Evolutionary conservation across 1,140 invertebrate genomes (phyloP).

Genomic region (Cotesia chilonis): DNA sequence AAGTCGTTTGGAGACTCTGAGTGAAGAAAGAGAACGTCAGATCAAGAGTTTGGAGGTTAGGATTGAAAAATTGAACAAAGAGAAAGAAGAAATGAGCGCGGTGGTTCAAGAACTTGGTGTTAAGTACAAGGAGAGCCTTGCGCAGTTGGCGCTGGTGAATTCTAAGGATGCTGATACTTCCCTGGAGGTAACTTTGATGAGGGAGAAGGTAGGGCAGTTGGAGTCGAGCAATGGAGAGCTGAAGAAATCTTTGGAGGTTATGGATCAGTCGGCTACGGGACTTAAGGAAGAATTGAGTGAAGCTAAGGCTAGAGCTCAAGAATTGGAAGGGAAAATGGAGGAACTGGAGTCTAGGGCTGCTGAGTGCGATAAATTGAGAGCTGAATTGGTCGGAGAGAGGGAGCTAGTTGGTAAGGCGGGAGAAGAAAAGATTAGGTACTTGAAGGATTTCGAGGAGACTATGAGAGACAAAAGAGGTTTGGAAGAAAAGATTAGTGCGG

Average conservation of each 20-base stretch:
- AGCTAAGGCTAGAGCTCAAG: not conserved
- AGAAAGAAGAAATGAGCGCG: not conserved
- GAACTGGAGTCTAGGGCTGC: not conserved
- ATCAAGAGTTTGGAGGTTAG: constrained; percentile 21
- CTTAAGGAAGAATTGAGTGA: too few species aligned
- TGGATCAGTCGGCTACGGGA: too few species aligned
- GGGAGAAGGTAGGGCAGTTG: too few species aligned
- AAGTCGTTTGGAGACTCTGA: constrained; percentile 40
- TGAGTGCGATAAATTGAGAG: not conserved
- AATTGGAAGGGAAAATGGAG: not conserved
- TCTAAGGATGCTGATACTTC: too few species aligned
- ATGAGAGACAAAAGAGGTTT: constrained; percentile 43
- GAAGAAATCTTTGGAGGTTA: too few species aligned
- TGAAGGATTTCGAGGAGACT: not conserved
- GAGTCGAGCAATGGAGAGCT: too few species aligned
- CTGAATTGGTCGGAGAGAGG: not conserved
- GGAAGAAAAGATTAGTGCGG: constrained; percentile 46
- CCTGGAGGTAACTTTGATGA: too few species aligned
- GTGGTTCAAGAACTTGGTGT: too few species aligned
- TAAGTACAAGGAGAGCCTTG: too few species aligned
- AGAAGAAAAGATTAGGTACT: constrained; percentile 11
- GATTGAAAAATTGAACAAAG: not conserved
- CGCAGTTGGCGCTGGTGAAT: too few species aligned
- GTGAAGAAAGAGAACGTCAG: constrained; percentile 44
- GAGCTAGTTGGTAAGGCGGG: not conserved